Conservation (phyloP, 2,888 invertebrate species). For the Stegana nigrithorax region DNA sequence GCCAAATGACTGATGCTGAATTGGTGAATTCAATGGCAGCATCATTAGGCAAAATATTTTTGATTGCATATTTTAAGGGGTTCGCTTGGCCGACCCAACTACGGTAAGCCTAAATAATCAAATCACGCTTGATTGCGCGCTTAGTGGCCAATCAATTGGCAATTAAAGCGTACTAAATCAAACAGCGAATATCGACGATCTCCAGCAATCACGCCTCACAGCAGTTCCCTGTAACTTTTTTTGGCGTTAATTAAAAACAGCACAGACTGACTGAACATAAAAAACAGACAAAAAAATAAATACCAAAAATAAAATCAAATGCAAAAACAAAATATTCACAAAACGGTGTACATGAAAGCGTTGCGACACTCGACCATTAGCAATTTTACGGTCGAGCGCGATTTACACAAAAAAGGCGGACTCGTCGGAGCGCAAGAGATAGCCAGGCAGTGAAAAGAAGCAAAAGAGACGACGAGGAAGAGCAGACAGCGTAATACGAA, state of each 20-base stretch:
- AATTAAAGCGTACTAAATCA: constrained; percentile 3
- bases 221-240: too few relatives aligned
- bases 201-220: too few relatives aligned
- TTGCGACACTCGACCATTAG: constrained; percentile 44
- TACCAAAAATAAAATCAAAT: background rate
- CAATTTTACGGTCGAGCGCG: constrained; percentile 53
- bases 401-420: constrained; percentile 43
- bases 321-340: background rate
- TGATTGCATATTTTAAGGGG: background rate
- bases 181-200: background rate
- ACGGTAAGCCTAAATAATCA: background rate
- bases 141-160: constrained; percentile 15
- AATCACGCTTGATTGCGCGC: constrained; percentile 11
- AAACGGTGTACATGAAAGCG: background rate
- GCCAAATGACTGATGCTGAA: background rate
- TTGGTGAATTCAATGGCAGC: background rate
- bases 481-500: too few relatives aligned
- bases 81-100: background rate
- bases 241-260: constrained; percentile 13
- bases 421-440: constrained; percentile 7
- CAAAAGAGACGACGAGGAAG: background rate
- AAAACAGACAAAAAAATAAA: background rate
- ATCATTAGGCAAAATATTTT: background rate
- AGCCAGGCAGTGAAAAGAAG: background rate
- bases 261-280: background rate